Base-by-base conservation (phyloP, 2,113 vertebrate genomes). In the Oreochromis niloticus region DNA sequence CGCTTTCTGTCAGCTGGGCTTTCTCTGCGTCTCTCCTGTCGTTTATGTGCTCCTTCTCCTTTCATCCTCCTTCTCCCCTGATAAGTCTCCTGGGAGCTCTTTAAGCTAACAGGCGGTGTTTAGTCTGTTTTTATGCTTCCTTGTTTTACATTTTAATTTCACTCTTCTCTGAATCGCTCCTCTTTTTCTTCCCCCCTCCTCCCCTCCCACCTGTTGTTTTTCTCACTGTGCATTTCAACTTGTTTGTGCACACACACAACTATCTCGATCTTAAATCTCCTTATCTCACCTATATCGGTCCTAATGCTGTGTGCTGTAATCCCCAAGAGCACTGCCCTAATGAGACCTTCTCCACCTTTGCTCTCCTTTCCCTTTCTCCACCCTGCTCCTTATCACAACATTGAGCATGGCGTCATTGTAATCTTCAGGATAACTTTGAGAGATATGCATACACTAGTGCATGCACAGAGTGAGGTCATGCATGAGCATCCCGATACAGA, bases 221-320 rank as follows among this genome's bases (percentile, higher is more conserved):
- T 52, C 80, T 78, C 10, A 2, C 73, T 9, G 17, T 81, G 55
- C 46, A 9, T 7, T 19, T 39, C 22, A 5, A 17, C 83, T 79
- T 88, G 78, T 79, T 87, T 87, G 32, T 73, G 61, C 52, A 16
- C 86, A 78, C 89, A 66, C 81, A 81, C 82, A 83, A 81, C 50
- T 91, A 85, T 91, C 82, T 71, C 63, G 3, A 7, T 75, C 63
- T 75, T 41, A 84, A 85, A 92, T 88, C 89, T 89, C 80, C 81
- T 93, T 89, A 93, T 93, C 92, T 91, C 84, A 86, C 84, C 91
- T 87, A 90, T 63, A 91, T 93, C 90, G 87, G 87, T 48, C 57
- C 41, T 91, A 90, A 93, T 92, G 81, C 91, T 50, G 73, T 86
- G 83, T 52, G 89, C 88, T 9, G 80, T 93, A 94, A 94, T 93